These are phyloP conservation scores for Glaucidium brasilianum DNA, from an alignment of 2,113 vertebrate species.

Conservation along the genomic window DNA sequence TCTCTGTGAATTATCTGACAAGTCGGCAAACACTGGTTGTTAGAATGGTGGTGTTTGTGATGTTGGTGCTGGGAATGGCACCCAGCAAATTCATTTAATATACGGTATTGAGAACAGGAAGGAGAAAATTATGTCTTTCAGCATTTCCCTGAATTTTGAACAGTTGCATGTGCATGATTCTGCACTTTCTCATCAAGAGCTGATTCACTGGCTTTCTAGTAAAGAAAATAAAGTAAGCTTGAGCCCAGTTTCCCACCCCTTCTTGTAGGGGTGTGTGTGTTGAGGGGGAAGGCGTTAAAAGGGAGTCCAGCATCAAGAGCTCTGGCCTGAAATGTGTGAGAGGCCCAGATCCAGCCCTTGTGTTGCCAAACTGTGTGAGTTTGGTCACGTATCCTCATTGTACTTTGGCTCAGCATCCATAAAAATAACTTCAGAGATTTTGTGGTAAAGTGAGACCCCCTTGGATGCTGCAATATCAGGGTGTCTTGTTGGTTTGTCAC, in stretches of 20 bases:
- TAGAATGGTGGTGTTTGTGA: neutral
- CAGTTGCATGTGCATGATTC: neutral
- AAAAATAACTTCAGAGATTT: neutral
- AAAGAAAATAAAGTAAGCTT: neutral
- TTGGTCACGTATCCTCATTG: neutral
- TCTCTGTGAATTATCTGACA: neutral
- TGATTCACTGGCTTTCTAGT: neutral
- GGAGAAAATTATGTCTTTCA: neutral
- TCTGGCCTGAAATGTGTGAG: neutral
- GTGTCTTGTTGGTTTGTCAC: neutral
- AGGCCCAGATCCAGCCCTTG: neutral
- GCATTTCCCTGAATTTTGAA: neutral
- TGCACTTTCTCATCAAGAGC: neutral
- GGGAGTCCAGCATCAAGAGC: neutral
- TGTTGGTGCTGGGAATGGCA: neutral
- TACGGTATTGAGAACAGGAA: neutral
- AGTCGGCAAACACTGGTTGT: neutral
- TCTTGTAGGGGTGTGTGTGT: neutral
- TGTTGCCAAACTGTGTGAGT: neutral
- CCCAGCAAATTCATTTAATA: neutral
- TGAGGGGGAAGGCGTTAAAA: neutral
- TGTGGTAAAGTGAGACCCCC: neutral
- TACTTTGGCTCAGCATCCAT: neutral
- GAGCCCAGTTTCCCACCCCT: neutral
- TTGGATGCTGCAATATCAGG: neutral